Evolutionary conservation across 2,888 invertebrate genomes (phyloP).

Genomic region (Periphyllus acericola): DNA sequence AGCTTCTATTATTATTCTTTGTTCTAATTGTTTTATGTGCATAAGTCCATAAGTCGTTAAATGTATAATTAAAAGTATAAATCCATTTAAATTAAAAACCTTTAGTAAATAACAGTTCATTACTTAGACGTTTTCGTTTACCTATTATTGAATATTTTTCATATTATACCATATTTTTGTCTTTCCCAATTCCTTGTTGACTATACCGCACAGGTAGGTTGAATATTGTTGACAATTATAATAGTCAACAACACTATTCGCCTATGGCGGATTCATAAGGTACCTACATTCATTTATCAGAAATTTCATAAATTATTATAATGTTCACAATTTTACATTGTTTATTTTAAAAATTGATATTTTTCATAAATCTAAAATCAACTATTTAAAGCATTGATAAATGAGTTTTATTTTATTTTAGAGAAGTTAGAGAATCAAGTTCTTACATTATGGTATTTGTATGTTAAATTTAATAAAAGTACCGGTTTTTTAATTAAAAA

Average conservation of each 20-base stretch:
- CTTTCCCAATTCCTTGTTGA: not conserved
- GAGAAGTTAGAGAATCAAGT: not conserved
- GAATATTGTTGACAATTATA: slow-evolving; percentile 26
- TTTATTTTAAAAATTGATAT: not conserved
- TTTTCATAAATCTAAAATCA: not conserved
- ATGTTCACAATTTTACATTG: not conserved
- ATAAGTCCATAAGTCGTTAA: not conserved
- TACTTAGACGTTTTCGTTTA: not conserved
- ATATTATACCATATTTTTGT: not conserved
- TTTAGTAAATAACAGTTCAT: not conserved
- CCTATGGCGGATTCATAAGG: not conserved
- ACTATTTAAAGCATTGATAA: not conserved
- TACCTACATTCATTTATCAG: not conserved
- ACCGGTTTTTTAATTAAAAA: not conserved
- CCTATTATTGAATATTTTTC: not conserved
- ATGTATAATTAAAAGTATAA: slow-evolving; percentile 1
- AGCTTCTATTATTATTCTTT: not conserved
- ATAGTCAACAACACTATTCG: slow-evolving; percentile 31
- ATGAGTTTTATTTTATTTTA: not conserved
- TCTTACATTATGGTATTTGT: not conserved
- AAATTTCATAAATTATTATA: slow-evolving; percentile 16
- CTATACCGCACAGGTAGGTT: not conserved
- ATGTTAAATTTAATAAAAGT: not conserved
- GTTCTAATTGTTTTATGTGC: slow-evolving; percentile 8
- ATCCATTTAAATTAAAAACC: not conserved